These are phyloP conservation scores for Bothrops alternatus DNA, from an alignment of 2,797 vertebrate genomes.

Conservation along the genomic window DNA sequence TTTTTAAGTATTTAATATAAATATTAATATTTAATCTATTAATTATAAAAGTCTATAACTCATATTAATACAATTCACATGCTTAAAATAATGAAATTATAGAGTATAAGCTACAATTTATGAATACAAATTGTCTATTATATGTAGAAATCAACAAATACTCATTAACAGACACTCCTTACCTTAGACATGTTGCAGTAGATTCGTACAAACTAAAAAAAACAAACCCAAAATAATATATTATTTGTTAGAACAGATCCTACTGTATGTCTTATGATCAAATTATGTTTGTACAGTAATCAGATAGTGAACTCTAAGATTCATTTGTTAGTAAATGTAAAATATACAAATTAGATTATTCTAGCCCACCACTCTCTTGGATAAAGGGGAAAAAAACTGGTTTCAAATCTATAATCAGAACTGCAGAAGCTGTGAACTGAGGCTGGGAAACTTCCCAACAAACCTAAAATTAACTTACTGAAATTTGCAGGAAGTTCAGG, in stretches of 20 bases:
- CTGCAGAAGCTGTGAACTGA: background rate
- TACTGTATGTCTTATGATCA: background rate
- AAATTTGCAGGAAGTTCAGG: background rate
- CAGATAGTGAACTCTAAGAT: background rate
- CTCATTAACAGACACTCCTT: constrained; percentile 28
- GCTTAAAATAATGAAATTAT: background rate
- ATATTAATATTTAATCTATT: background rate
- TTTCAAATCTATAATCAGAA: background rate
- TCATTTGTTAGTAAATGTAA: background rate
- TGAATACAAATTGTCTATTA: background rate
- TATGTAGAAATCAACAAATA: background rate
- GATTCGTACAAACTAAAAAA: constrained; percentile 53
- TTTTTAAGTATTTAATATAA: background rate
- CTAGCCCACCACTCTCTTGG: background rate
- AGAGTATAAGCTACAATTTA: background rate
- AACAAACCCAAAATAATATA: constrained; percentile 8
- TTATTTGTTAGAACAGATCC: background rate
- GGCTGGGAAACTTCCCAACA: background rate
- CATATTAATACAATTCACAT: background rate
- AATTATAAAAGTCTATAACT: background rate
- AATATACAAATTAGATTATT: background rate
- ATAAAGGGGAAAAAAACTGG: background rate
- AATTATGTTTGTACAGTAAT: background rate
- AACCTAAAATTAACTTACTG: background rate
- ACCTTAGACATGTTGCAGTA: constrained; percentile 74